phyloP scores from a whole-genome alignment of 1,140 invertebrate genomes.

The Bombus impatiens region DNA sequence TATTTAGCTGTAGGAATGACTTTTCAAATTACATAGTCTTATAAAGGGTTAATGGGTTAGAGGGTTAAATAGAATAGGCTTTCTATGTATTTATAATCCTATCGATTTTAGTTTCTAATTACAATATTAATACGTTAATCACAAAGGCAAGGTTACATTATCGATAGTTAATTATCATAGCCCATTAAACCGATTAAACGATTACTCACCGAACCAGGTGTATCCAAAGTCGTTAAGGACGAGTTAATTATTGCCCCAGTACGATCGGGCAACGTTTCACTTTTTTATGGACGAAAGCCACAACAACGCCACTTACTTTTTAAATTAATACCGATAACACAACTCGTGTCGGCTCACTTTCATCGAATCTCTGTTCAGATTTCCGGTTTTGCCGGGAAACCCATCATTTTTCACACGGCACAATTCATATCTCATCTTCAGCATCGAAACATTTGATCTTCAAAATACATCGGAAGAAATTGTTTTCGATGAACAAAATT shows the following conservation, averaged over 20 bases:
- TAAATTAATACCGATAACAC: slow-evolving; percentile 19
- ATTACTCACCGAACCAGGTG: slow-evolving; percentile 61
- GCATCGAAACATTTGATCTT: background rate
- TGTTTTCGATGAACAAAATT: background rate
- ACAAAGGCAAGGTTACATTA: slow-evolving; percentile 33
- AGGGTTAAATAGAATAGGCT: background rate
- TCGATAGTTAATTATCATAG: slow-evolving; percentile 36
- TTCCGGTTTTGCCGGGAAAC: slow-evolving; percentile 1
- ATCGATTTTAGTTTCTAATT: background rate
- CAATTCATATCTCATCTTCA: slow-evolving; percentile 54
- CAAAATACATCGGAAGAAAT: background rate
- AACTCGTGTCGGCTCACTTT: slow-evolving; percentile 18
- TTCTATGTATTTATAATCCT: slow-evolving; percentile 5
- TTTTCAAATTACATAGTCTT: background rate
- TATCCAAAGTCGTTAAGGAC: slow-evolving; percentile 51
- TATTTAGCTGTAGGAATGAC: background rate
- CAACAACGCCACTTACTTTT: slow-evolving; percentile 25
- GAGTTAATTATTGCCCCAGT: slow-evolving; percentile 53
- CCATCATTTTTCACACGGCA: slow-evolving; percentile 51
- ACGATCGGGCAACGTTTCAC: slow-evolving; percentile 35
- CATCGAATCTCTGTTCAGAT: slow-evolving; percentile 30
- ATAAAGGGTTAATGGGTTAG: background rate
- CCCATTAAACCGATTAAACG: slow-evolving; percentile 55
- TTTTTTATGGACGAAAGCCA: slow-evolving; percentile 19
- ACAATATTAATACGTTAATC: slow-evolving; percentile 29